Percentiles rank a stretch among this genome's conserved stretches.
These are phyloP conservation scores for Gavialis gangeticus DNA, from an alignment of 2,113 vertebrate genomes.

Conservation along the genomic window DNA sequence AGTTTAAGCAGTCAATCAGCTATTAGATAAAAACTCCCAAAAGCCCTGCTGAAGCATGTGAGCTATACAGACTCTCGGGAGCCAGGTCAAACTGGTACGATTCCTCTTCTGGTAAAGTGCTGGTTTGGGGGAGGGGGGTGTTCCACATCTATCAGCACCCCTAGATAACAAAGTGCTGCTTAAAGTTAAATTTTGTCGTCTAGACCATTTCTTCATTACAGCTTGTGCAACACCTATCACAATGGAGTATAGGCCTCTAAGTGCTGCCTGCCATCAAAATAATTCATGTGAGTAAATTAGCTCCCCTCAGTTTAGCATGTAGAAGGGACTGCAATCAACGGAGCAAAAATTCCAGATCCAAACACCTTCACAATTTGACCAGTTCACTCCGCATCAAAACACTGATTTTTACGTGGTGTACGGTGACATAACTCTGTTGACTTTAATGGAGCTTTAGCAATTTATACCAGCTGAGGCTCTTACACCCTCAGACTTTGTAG, in stretches of 20 bases:
- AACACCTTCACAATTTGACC: neutral
- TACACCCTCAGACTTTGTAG: neutral
- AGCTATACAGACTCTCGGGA: no score
- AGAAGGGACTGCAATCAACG: neutral
- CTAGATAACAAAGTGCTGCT: neutral
- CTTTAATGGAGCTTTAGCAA: neutral
- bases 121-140: no score
- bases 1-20: neutral
- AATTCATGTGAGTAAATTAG: neutral
- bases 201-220: neutral
- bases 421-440: no score
- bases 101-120: no score
- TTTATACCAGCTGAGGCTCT: neutral
- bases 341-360: neutral
- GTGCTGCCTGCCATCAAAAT: neutral
- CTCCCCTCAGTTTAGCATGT: neutral
- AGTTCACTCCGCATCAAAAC: neutral
- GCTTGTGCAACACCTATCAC: neutral
- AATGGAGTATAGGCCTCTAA: neutral
- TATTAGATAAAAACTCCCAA: no score
- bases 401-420: neutral
- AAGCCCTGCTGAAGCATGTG: no score
- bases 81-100: no score
- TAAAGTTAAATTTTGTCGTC: neutral
- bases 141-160: no score